Percentiles rank a stretch among this genome's conserved stretches.
Evolutionary conservation across 2,888 invertebrate species (phyloP).

Genomic region (Lordiphosa fenestrarum): DNA sequence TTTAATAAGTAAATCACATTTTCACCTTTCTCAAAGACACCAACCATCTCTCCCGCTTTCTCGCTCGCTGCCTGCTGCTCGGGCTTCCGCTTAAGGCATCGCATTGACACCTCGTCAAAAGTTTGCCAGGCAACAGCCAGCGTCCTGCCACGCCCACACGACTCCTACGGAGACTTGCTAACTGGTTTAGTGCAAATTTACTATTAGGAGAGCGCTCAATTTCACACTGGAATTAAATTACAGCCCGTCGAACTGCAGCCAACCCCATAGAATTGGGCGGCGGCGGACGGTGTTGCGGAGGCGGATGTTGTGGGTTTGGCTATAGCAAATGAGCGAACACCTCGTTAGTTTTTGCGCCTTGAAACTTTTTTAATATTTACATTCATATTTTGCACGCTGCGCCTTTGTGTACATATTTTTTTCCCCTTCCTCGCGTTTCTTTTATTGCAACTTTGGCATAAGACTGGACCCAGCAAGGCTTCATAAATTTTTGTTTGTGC

Average conservation of each 20-base stretch:
- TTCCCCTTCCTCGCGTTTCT: slow-evolving; percentile 22
- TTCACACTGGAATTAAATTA: slow-evolving; percentile 69
- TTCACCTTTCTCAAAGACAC: slow-evolving; percentile 58
- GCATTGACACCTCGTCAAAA: slow-evolving; percentile 73
- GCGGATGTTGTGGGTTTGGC: slow-evolving; percentile 23
- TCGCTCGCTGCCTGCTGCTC: slow-evolving; percentile 5
- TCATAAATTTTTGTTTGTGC: slow-evolving; percentile 72
- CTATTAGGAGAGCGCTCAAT: slow-evolving; percentile 72
- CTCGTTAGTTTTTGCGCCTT: slow-evolving; percentile 70
- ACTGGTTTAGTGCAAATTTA: slow-evolving; percentile 72
- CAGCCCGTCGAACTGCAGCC: slow-evolving; percentile 58
- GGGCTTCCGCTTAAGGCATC: slow-evolving; percentile 41
- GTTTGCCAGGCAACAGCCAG: slow-evolving; percentile 34
- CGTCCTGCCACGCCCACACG: not conserved
- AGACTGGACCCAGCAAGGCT: slow-evolving; percentile 19
- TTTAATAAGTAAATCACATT: slow-evolving; percentile 71
- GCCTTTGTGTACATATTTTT: slow-evolving; percentile 26
- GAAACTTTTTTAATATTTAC: slow-evolving; percentile 77
- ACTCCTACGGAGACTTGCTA: slow-evolving; percentile 39
- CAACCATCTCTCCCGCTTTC: not conserved
- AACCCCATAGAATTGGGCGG: not conserved
- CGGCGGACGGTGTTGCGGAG: not conserved
- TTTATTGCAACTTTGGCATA: slow-evolving; percentile 44
- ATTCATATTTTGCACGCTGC: slow-evolving; percentile 74
- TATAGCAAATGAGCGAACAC: slow-evolving; percentile 65